Evolutionary conservation across 2,888 invertebrate species (phyloP).

Genomic region (Nymphalis c-album): DNA sequence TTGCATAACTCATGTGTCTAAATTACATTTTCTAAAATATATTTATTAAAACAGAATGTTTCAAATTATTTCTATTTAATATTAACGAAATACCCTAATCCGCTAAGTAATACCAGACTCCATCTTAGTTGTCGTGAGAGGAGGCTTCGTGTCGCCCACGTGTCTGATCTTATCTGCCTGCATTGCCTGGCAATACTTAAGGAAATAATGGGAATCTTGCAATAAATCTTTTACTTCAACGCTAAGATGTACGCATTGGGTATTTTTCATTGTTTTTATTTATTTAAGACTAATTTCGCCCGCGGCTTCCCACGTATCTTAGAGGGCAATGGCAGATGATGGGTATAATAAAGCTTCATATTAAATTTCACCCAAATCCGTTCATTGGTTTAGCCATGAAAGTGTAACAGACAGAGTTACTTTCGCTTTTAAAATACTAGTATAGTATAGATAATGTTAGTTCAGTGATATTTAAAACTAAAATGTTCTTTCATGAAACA

Average conservation of each 20-base stretch:
- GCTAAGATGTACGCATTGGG: neutral
- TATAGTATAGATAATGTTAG: too few species aligned
- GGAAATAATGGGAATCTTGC: slow-evolving; percentile 9
- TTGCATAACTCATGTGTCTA: too few species aligned
- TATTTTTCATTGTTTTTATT: neutral
- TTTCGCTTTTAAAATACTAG: too few species aligned
- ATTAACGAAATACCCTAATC: neutral
- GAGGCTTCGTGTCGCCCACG: slow-evolving; percentile 9
- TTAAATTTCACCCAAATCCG: too few species aligned
- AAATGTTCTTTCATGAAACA: too few species aligned
- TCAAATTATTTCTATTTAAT: neutral
- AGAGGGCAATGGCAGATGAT: too few species aligned
- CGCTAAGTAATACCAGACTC: neutral
- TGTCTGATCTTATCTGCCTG: slow-evolving; percentile 20
- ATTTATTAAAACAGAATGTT: neutral
- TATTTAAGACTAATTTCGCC: neutral
- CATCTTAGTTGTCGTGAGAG: neutral
- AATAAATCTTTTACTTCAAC: neutral
- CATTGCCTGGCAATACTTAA: slow-evolving; percentile 17
- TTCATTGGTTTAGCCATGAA: too few species aligned
- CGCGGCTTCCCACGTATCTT: too few species aligned
- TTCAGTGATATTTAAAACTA: too few species aligned
- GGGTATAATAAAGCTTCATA: neutral
- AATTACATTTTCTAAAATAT: too few species aligned
- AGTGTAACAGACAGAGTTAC: too few species aligned